Base-by-base conservation (phyloP, 64 coral and sea anemone species). In the Orbicella faveolata region DNA sequence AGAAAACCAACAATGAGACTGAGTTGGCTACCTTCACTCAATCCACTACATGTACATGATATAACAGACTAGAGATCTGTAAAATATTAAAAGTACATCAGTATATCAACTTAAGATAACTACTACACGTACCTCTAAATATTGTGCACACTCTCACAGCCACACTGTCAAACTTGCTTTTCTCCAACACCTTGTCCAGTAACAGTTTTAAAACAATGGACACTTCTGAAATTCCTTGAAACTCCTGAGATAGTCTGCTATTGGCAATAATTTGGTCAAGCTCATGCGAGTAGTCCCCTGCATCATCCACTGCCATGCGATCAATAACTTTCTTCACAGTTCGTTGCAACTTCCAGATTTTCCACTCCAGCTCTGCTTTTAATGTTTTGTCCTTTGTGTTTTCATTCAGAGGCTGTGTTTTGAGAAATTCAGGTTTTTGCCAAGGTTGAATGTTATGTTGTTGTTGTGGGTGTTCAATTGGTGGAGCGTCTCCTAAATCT, bases 291-390 rank as follows among this genome's bases (percentile, higher is more conserved):
- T 88, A 54, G 14, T 84, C 89, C 20, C 75, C 88, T 20, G 74
- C 15, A 88, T 88, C 63, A 23, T 68, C 78, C 64, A 18, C 19
- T 11, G 25, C 53, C 18, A 88, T 77, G 63, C 57, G 87, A 37
- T 87, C 84, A 14, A 95, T 30, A 41, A 95, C 20, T 91, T 81
- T 91, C 36, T 88, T 91, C 20, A 95, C 54, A 73, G 87, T 81
- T 19, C 93, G 74, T 75, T 91, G 76, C 26, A 95, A 90, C 81
- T 91, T 91, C 93, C 93, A 95, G 55, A 91, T 95, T 62, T 95
- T 84, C 93, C 93, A 95, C 48, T 84, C 80, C 11, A 95, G 77
- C 74, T 95, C 93, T 51, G 83, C 86, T 72, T 91, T 92, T 34
- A 87, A 72, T 57, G 61, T 75, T 36, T 87, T 72, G 30, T 92